Evolutionary conservation across 1,140 invertebrate species (phyloP).

Genomic region (Drosophila mojavensis): DNA sequence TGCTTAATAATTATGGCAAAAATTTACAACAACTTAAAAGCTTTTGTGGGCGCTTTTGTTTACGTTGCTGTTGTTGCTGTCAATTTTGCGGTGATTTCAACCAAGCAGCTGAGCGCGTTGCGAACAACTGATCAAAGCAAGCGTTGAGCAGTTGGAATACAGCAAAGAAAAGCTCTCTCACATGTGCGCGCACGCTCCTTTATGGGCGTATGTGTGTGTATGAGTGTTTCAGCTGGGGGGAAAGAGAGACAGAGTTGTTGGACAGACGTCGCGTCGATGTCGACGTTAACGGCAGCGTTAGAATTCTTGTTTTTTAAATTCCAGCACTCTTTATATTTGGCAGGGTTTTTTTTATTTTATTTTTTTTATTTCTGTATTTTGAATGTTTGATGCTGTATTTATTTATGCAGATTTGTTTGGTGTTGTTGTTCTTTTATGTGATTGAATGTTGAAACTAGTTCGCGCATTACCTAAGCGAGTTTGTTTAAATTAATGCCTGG

Average conservation of each 20-base stretch:
- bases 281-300: slow-evolving; percentile 34
- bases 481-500: slow-evolving; percentile 52
- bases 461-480: slow-evolving; percentile 39
- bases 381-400: slow-evolving; percentile 72
- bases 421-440: slow-evolving; percentile 29
- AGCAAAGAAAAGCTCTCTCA: slow-evolving; percentile 42
- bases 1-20: slow-evolving; percentile 61
- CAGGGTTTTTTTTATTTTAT: slow-evolving; percentile 19
- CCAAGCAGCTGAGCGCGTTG: slow-evolving; percentile 71
- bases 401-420: slow-evolving; percentile 67
- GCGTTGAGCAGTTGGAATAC: slow-evolving; percentile 29
- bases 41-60: slow-evolving; percentile 30
- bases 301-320: slow-evolving; percentile 67
- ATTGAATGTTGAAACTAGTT: slow-evolving; percentile 68
- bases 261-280: slow-evolving; percentile 4
- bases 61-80: slow-evolving; percentile 56
- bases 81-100: slow-evolving; percentile 68
- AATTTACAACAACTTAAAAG: slow-evolving; percentile 74
- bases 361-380: slow-evolving; percentile 20
- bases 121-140: slow-evolving; percentile 69
- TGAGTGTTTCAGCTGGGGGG: neutral
- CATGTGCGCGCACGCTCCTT: slow-evolving; percentile 7
- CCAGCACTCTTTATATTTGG: slow-evolving; percentile 67
- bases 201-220: neutral
- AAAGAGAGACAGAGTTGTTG: slow-evolving; percentile 5